A percentile compares a stretch with the other conserved stretches of the same genome.
phyloP scores from a whole-genome alignment of 1,140 invertebrate genomes.

The Formica selysi region DNA sequence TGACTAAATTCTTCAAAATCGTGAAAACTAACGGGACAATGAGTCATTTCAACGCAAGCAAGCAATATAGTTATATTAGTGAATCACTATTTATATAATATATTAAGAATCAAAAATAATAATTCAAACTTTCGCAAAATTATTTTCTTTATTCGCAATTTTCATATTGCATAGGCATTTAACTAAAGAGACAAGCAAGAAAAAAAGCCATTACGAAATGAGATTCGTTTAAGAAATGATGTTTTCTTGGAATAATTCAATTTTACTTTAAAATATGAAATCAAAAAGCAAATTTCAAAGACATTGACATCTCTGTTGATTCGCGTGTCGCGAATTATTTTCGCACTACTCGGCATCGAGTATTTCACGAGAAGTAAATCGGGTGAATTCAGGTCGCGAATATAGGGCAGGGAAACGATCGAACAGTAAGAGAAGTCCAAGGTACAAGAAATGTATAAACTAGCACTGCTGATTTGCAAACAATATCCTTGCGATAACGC shows the following conservation, averaged over 20 bases:
- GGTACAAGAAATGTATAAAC: conserved; percentile 31
- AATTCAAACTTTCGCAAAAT: not conserved
- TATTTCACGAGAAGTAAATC: conserved; percentile 38
- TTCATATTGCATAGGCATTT: too few relatives aligned
- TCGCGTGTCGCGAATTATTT: conserved; percentile 46
- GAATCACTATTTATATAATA: conserved; percentile 3
- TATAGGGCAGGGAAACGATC: conserved; percentile 52
- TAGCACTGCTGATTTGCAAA: conserved; percentile 15
- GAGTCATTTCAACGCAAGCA: not conserved
- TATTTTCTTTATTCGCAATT: not conserved
- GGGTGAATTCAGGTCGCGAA: conserved; percentile 40
- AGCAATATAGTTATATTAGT: not conserved
- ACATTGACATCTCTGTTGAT: conserved; percentile 13
- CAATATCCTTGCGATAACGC: not conserved
- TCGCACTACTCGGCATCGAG: conserved; percentile 23
- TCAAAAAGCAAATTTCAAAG: not conserved
- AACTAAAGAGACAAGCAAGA: not conserved
- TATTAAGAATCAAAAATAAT: not conserved
- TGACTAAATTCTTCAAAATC: not conserved
- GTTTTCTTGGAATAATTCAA: not conserved
- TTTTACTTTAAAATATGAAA: conserved; percentile 31
- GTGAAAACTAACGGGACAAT: not conserved
- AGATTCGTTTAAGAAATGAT: not conserved
- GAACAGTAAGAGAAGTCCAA: conserved; percentile 36
- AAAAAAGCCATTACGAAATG: conserved; percentile 3